Percentiles rank a stretch among this genome's conserved stretches.
Conservation (phyloP, 2,888 invertebrate genomes). For the Acanthosepion esculentum region DNA sequence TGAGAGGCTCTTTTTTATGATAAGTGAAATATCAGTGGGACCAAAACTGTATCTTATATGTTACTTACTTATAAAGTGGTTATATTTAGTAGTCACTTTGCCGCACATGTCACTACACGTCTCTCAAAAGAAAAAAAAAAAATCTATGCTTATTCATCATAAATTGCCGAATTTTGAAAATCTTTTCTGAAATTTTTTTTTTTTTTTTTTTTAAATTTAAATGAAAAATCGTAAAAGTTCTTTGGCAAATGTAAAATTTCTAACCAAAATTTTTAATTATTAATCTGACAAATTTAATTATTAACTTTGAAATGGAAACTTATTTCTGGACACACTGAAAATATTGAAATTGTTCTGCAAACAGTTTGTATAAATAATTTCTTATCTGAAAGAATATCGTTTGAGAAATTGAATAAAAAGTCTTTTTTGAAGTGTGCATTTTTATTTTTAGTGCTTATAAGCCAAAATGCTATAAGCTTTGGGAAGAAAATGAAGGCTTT, state of each 20-base stretch:
- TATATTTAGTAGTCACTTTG: conserved; percentile 3
- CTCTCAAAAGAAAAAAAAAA: neutral
- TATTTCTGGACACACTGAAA: neutral
- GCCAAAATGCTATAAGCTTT: neutral
- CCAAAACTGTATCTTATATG: neutral
- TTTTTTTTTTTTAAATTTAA: neutral
- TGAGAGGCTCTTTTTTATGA: neutral
- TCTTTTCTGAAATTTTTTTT: neutral
- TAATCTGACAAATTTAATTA: neutral
- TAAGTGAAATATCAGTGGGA: neutral
- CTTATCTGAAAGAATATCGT: neutral
- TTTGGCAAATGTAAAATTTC: neutral
- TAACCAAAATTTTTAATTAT: neutral
- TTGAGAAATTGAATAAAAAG: neutral
- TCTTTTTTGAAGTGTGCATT: neutral
- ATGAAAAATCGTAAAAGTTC: neutral
- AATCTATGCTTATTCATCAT: neutral
- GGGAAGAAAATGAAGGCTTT: neutral
- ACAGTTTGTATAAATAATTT: neutral
- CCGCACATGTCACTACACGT: neutral
- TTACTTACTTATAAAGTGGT: neutral
- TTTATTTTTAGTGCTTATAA: no score
- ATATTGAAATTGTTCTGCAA: neutral
- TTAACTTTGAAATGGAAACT: neutral
- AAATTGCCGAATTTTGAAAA: neutral